Conservation (phyloP, 2,888 invertebrate species). For the Polymixis flavicincta region DNA sequence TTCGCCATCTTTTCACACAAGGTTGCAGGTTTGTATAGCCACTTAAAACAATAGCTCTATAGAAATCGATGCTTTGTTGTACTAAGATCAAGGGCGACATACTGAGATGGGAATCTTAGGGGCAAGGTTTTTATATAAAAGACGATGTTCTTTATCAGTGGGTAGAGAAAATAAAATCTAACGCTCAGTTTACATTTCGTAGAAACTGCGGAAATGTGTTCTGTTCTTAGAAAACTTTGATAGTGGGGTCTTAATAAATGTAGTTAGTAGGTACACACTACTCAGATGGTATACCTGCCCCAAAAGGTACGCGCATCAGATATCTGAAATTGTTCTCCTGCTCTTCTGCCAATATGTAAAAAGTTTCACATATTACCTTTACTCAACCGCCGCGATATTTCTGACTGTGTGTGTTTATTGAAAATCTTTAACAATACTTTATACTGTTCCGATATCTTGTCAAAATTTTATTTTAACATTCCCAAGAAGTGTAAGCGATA, state of each 20-base stretch:
- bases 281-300: too few species aligned
- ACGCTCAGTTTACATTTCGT: not conserved
- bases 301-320: too few species aligned
- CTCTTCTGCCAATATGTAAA: too few species aligned
- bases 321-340: too few species aligned
- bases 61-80: conserved; percentile 75
- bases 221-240: not conserved
- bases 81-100: conserved; percentile 69
- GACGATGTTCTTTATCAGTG: not conserved
- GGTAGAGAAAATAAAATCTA: not conserved
- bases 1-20: conserved; percentile 66
- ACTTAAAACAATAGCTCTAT: conserved; percentile 78
- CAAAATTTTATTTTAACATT: too few species aligned
- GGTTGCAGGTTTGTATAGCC: conserved; percentile 73
- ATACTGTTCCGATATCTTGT: too few species aligned
- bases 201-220: not conserved
- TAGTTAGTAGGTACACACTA: too few species aligned
- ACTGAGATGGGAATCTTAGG: conserved; percentile 29
- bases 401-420: too few species aligned
- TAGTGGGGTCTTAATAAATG: not conserved
- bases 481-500: too few species aligned
- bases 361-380: too few species aligned
- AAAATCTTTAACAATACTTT: too few species aligned
- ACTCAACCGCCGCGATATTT: too few species aligned
- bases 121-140: conserved; percentile 37